Base-by-base conservation (phyloP, 23 tunicate species). In the Corella eumyota region DNA sequence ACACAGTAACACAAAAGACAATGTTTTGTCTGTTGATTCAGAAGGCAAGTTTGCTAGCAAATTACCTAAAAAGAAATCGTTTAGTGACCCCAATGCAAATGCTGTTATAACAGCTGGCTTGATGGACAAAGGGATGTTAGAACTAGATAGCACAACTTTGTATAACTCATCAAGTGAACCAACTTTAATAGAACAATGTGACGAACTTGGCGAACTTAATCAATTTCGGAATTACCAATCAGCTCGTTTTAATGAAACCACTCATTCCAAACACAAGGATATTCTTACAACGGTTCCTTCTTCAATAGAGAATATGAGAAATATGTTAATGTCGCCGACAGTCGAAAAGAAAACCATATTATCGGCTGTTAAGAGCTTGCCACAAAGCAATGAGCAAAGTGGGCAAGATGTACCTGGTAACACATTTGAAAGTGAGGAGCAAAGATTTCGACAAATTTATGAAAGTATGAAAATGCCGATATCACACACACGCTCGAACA, bases 61-160 rank as follows among this genome's bases (percentile, higher is more conserved):
- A 69, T 35, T 36, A 7, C n/a, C 53, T 19, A 82, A 82, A 44
- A 77, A 86, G 59, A 86, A 86, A 59, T 86, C 95, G 17, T 56
- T 23, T 46, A 86, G 95, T 45, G 95, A 86, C 61, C 95, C 95
- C 4, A 77, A 77, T 38, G 50, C 76, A 30, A 78, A 50, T 23
- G 85, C 85, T 19, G 85, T 78, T 40, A 25, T 52, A 4, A 69
- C 63, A 56, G 74, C 74, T 23, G 64, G 74, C 21, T 19, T 56
- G 65, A 56, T 69, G 64, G 64, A 64, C 7, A 62, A 11, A 24
- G 36, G 6, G 49, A 64, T 56, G 0, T 46, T 33, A 32, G 50
- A 29, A 25, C 36, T 62, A 20, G 66, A 38, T 11, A 22, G 21
- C 29, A 32, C 31, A 19, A 32, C 48, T 20, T 9, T 62, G 52